Evolutionary conservation across 2,888 invertebrate species (phyloP), one percentile per base, ranked within the genome.

Genomic region (Ametastegia equiseti): DNA sequence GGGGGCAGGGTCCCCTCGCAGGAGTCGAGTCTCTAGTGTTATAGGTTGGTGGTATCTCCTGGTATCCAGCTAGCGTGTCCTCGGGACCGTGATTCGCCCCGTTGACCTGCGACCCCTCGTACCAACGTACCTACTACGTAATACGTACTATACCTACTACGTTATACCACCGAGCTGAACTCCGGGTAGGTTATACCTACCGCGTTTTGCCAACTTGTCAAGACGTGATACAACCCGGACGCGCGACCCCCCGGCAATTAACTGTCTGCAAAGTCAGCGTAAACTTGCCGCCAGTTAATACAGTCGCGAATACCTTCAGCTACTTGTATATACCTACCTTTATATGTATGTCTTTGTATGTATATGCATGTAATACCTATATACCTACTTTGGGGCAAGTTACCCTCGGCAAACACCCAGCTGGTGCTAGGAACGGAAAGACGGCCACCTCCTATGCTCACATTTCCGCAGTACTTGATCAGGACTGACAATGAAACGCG

Each of bases 161-260:
- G 9, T 5, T 9, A 27, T 60, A 27, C 30, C 30, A 13, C 30
- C n/a, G n/a, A n/a, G n/a, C n/a, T n/a, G n/a, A n/a, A n/a, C n/a
- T n/a, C n/a, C n/a, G n/a, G n/a, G n/a, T n/a, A n/a, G n/a, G n/a
- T n/a, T n/a, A n/a, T n/a, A n/a, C n/a, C n/a, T n/a, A 15, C 60
- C 36, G 19, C 71, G 45, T 45, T 71, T 71, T 71, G 45, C 71
- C 71, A 30, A 45, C 71, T 45, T 71, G 71, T 47, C 42, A 71
- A 71, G 47, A 71, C 13, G 71, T n/a, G 47, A 42, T 45, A 45
- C 42, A 30, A 30, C 71, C 67, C 47, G 9, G 0, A n/a, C 15
- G 47, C 47, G 15, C 15, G 47, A 13, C 60, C 67, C 2, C n/a
- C 9, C 36, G 19, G 39, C 67, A 67, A 67, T 67, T 67, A 67